Evolutionary conservation across 2,888 invertebrate genomes (phyloP).

Genomic region (Diogma glabrata): DNA sequence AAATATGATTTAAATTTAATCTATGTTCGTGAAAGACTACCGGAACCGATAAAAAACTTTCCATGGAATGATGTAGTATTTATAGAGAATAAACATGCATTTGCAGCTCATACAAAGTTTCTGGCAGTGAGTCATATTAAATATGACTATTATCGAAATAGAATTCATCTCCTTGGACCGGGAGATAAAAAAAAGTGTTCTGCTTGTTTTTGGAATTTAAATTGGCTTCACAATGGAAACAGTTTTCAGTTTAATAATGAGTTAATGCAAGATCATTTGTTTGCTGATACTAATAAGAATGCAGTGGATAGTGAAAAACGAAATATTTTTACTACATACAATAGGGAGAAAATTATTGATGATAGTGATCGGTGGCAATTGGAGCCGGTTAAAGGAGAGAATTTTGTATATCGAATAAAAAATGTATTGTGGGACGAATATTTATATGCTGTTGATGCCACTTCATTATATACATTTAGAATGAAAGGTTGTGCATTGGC

Average conservation of each 20-base stretch:
- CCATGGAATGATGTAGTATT: not conserved
- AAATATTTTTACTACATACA: not conserved
- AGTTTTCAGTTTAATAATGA: not conserved
- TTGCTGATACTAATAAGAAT: not conserved
- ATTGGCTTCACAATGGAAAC: not conserved
- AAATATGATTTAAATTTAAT: not conserved
- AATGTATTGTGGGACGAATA: too few species aligned
- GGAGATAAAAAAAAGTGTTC: not conserved
- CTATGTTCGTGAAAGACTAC: not conserved
- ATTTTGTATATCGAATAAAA: not conserved
- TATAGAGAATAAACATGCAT: not conserved
- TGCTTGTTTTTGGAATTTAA: slow-evolving; percentile 3
- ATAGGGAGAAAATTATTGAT: not conserved
- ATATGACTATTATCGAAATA: not conserved
- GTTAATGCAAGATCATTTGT: not conserved
- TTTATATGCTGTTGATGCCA: too few species aligned
- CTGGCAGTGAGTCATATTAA: not conserved
- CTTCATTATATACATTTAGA: too few species aligned
- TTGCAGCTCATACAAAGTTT: not conserved
- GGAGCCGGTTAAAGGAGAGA: not conserved
- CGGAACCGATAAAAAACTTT: slow-evolving; percentile 3
- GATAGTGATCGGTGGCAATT: slow-evolving; percentile 5
- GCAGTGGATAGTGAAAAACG: not conserved
- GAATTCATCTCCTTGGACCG: not conserved
- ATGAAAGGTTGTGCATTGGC: too few species aligned